Percentiles rank a stretch among this genome's conserved stretches.
These are phyloP conservation scores for Drosophila tsacasi DNA, from an alignment of 1,140 invertebrate species.

Conservation along the genomic window DNA sequence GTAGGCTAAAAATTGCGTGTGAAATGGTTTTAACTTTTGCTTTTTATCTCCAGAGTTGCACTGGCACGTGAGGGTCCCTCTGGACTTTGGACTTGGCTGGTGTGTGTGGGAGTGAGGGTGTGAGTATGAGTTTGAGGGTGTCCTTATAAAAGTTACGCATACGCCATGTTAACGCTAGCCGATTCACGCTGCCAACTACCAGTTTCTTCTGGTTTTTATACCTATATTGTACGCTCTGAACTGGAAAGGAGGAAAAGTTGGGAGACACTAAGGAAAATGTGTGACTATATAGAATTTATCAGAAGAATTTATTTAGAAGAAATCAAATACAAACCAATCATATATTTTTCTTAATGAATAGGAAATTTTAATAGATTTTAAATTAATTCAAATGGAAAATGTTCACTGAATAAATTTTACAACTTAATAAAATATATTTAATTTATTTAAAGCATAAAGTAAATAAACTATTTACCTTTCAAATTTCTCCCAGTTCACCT, in stretches of 20 bases:
- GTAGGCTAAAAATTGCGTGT: constrained; percentile 77
- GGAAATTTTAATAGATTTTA: too few relatives aligned
- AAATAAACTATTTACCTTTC: neutral
- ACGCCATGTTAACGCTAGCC: constrained; percentile 56
- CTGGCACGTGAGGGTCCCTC: constrained; percentile 55
- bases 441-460: neutral
- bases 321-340: too few relatives aligned
- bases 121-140: constrained; percentile 8
- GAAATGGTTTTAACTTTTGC: constrained; percentile 83
- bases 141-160: constrained; percentile 73
- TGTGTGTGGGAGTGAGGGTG: constrained; percentile 1
- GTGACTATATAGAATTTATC: neutral
- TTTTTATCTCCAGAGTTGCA: constrained; percentile 78
- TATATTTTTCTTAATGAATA: too few relatives aligned
- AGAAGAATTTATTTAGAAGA: too few relatives aligned
- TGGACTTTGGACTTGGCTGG: constrained; percentile 22
- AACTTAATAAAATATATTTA: neutral
- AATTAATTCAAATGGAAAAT: too few relatives aligned
- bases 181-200: constrained; percentile 34
- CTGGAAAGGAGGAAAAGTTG: constrained; percentile 10
- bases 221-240: constrained; percentile 8
- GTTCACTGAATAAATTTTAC: too few relatives aligned
- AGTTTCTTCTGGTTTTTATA: constrained; percentile 38
- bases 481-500: constrained; percentile 15
- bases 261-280: neutral